These are phyloP conservation scores for Corythornis cristatus DNA, from an alignment of 2,113 vertebrate genomes.

Conservation along the genomic window DNA sequence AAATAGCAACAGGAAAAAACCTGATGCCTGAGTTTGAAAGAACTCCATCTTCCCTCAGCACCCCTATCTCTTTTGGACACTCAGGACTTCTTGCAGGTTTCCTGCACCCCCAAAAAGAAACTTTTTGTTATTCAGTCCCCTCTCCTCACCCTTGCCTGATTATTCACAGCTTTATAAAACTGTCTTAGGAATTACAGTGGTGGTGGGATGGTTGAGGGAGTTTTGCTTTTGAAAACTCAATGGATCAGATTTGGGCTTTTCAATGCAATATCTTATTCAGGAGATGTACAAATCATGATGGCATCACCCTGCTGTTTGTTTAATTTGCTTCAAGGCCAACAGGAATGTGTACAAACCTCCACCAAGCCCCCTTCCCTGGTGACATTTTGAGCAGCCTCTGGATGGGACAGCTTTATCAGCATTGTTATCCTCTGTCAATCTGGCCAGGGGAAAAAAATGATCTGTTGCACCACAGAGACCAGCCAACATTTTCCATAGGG, in stretches of 20 bases:
- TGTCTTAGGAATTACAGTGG: background rate
- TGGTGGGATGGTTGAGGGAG: background rate
- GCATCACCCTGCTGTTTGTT: background rate
- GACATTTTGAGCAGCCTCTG: background rate
- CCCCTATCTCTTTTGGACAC: background rate
- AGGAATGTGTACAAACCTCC: background rate
- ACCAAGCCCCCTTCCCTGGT: background rate
- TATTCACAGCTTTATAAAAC: background rate
- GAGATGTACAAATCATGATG: background rate
- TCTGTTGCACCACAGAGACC: background rate
- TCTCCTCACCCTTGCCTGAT: background rate
- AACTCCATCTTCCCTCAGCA: background rate
- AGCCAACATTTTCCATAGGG: background rate
- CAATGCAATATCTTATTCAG: background rate
- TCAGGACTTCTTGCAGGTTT: background rate
- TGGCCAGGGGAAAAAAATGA: background rate
- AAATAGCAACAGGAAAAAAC: background rate
- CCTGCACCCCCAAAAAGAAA: background rate
- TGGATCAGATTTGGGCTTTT: background rate
- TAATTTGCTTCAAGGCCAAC: background rate
- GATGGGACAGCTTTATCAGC: background rate
- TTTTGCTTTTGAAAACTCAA: background rate
- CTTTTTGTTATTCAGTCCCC: background rate
- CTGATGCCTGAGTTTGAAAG: background rate
- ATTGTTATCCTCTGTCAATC: background rate